phyloP scores from a whole-genome alignment of 53 echinoderm and acorn worm species.

The Pentamera pediparva region DNA sequence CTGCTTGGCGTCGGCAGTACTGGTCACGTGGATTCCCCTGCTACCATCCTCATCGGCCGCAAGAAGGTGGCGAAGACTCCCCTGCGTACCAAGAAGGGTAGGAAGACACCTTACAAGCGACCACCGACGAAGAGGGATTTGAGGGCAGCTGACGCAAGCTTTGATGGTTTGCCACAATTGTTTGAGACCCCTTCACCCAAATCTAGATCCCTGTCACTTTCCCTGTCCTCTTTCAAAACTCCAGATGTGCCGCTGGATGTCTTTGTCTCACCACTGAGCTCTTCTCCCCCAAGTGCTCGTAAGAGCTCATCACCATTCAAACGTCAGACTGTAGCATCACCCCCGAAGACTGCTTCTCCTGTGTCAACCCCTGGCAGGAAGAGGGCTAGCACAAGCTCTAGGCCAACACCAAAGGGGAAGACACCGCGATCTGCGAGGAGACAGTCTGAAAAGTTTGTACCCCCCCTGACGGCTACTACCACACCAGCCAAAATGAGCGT shows the following conservation, averaged over 20 bases:
- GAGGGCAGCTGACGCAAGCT: conserved; percentile 52
- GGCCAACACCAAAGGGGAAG: conserved; percentile 40
- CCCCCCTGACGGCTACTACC: conserved; percentile 10
- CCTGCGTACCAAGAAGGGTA: conserved; percentile 68
- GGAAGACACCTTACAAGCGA: conserved; percentile 91
- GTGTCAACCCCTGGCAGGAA: conserved; percentile 46
- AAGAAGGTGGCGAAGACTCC: conserved; percentile 70
- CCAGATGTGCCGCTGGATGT: conserved; percentile 89
- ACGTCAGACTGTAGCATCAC: conserved; percentile 1
- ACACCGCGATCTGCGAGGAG: conserved; percentile 24
- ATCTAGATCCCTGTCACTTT: conserved; percentile 4
- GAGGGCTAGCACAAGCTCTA: conserved; percentile 15
- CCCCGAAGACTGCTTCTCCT: conserved; percentile 45
- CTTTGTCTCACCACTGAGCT: conserved; percentile 72
- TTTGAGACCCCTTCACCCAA: conserved; percentile 74
- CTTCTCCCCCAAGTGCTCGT: conserved; percentile 55
- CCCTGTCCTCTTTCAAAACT: conserved; percentile 52
- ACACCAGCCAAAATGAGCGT: conserved; percentile 11
- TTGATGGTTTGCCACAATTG: conserved; percentile 67
- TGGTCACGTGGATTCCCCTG: conserved; percentile 91
- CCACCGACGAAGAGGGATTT: conserved; percentile 46
- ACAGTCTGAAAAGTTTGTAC: conserved; percentile 38
- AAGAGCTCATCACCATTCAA: conserved; percentile 85
- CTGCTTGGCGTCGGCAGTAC: conserved; percentile 82
- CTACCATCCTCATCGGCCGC: conserved; percentile 84